These are phyloP conservation scores for Leucoptera coffeella DNA, from an alignment of 2,888 invertebrate genomes.

Conservation along the genomic window DNA sequence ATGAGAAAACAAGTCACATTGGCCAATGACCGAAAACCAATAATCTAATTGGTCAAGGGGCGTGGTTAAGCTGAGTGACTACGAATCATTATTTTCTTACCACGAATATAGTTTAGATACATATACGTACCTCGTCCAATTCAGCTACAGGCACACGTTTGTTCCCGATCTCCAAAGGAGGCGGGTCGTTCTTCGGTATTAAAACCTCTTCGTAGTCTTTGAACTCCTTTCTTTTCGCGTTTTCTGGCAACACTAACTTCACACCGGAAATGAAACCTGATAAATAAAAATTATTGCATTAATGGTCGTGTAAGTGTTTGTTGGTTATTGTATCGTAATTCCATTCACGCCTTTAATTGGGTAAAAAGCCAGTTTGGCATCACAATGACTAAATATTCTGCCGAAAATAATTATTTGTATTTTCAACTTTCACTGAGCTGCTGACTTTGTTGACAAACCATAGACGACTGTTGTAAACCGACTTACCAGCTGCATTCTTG, in stretches of 20 bases:
- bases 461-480: not conserved
- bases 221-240: conserved; percentile 64
- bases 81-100: conserved; percentile 1
- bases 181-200: conserved; percentile 64
- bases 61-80: conserved; percentile 8
- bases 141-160: conserved; percentile 56
- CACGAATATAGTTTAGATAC: too few relatives aligned
- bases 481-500: conserved; percentile 56
- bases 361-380: not conserved
- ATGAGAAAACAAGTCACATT: too few relatives aligned
- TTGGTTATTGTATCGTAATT: not conserved
- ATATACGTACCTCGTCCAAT: conserved; percentile 58
- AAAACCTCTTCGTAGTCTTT: conserved; percentile 80
- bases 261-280: conserved; percentile 71
- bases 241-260: conserved; percentile 75
- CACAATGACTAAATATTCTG: too few relatives aligned
- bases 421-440: too few relatives aligned
- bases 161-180: conserved; percentile 56
- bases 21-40: too few relatives aligned
- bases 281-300: conserved; percentile 9
- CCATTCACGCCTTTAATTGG: not conserved
- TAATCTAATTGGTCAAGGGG: not conserved
- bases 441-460: too few relatives aligned
- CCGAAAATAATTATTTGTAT: too few relatives aligned
- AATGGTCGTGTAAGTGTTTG: not conserved